A percentile compares a stretch with the other conserved stretches of the same genome.
Evolutionary conservation across 2,797 vertebrate genomes (phyloP).

Genomic region (Mus minutoides): DNA sequence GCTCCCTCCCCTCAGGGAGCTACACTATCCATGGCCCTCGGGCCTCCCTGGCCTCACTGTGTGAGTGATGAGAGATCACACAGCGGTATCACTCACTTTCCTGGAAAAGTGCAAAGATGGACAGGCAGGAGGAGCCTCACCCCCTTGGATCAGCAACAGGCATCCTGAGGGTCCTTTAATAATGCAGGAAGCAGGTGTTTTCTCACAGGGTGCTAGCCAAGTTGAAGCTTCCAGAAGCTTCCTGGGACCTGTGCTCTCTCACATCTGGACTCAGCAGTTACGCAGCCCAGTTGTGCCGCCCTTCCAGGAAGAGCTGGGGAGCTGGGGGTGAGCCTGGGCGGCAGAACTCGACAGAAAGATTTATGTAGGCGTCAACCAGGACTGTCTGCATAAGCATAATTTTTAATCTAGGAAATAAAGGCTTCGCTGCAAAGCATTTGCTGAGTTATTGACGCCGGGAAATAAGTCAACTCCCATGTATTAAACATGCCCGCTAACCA

Average conservation of each 20-base stretch:
- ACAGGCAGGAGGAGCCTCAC: background rate
- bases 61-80: background rate
- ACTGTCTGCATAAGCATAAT: background rate
- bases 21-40: no score
- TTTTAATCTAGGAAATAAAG: background rate
- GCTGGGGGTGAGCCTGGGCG: background rate
- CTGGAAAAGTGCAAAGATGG: background rate
- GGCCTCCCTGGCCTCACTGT: background rate
- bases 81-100: background rate
- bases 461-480: background rate
- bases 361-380: background rate
- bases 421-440: conserved; percentile 5
- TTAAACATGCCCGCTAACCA: background rate
- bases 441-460: background rate
- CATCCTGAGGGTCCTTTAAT: background rate
- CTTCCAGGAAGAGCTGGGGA: background rate
- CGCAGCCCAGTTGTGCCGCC: no score
- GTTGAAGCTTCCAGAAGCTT: background rate
- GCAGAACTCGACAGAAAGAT: background rate
- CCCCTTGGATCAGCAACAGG: background rate
- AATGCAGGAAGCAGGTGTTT: background rate
- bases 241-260: background rate
- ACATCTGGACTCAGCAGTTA: background rate
- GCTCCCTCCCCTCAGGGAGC: background rate
- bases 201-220: background rate